Evolutionary conservation across 1,140 invertebrate species (phyloP), one percentile per base, ranked within the genome.

Genomic region (Amphibalanus amphitrite): DNA sequence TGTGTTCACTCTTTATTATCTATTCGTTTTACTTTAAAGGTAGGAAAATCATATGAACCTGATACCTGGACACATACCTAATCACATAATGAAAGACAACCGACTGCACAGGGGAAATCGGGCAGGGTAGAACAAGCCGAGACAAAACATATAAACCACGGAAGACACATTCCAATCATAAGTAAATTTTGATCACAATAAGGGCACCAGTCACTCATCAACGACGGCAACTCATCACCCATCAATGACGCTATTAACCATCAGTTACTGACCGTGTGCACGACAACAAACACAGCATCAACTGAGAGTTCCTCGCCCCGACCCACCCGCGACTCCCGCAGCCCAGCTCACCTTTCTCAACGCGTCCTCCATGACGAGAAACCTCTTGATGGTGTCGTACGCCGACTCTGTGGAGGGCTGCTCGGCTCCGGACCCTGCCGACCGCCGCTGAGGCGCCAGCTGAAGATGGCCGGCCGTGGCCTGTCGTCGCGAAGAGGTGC

Each of bases 321-420:
- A 17, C 13, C 1, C 47, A 20, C 10, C 1, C 17, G 47, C 47
- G 17, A 17, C 13, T 1, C 6, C 10, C 47, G 17, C 47, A 59
- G 1, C 10, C 1, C 20, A 23, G 47, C 80, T 80, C 78, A 83
- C 82, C 76, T 82, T 79, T 73, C 76, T 74, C 64, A 82, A 76
- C 71, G 79, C 81, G 75, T 83, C 80, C 74, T 83, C 82, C 80
- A 84, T 82, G 73, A 81, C 80, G 67, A 85, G 74, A 74, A 84
- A 80, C 75, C 83, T 80, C 72, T 83, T 82, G 75, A 85, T 83
- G 29, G 82, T 83, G 74, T 84, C 83, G 75, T 84, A 85, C 4
- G 83, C 82, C 0, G 83, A 82, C 8, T 59, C 47, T 20, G 47
- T 59, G 47, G 47, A 23, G 10, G 47, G 13, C 47, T 8, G 20